Evolutionary conservation across 2,797 vertebrate genomes (phyloP).

Genomic region (Apogon talboti): DNA sequence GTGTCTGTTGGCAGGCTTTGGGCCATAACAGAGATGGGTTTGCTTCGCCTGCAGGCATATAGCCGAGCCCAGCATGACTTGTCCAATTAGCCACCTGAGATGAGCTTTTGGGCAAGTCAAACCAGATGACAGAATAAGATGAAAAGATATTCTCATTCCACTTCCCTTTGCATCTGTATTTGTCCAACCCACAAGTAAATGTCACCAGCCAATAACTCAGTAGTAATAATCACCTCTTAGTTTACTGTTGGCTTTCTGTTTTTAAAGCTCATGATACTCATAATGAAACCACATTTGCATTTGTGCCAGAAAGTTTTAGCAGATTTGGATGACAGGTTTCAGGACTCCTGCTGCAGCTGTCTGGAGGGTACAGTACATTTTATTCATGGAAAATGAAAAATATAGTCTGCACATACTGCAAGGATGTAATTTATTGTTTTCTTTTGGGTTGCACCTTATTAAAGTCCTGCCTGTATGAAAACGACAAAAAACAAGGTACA

Average conservation of each 20-base stretch:
- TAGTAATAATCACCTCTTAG: neutral
- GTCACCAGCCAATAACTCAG: neutral
- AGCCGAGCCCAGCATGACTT: slow-evolving; percentile 34
- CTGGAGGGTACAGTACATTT: slow-evolving; percentile 12
- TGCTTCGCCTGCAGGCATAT: slow-evolving; percentile 45
- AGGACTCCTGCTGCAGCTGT: slow-evolving; percentile 4
- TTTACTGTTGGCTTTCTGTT: neutral
- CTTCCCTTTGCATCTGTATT: neutral
- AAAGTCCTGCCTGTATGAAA: neutral
- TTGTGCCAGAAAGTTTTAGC: slow-evolving; percentile 10
- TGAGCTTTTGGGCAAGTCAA: slow-evolving; percentile 3
- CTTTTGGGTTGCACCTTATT: neutral
- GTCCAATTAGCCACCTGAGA: slow-evolving; percentile 62
- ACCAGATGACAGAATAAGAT: slow-evolving; percentile 6
- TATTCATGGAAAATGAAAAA: slow-evolving; percentile 25
- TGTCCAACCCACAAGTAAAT: neutral
- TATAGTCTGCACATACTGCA: neutral
- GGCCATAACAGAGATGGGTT: slow-evolving; percentile 32
- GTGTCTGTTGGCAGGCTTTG: slow-evolving; percentile 35
- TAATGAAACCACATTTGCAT: slow-evolving; percentile 19
- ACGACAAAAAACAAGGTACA: neutral
- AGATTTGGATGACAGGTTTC: slow-evolving; percentile 26
- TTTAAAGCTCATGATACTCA: slow-evolving; percentile 1
- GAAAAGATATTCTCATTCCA: slow-evolving; percentile 8
- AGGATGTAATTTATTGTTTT: neutral